Conservation (phyloP, 1,140 invertebrate genomes). For the Tetraneura akinire region DNA sequence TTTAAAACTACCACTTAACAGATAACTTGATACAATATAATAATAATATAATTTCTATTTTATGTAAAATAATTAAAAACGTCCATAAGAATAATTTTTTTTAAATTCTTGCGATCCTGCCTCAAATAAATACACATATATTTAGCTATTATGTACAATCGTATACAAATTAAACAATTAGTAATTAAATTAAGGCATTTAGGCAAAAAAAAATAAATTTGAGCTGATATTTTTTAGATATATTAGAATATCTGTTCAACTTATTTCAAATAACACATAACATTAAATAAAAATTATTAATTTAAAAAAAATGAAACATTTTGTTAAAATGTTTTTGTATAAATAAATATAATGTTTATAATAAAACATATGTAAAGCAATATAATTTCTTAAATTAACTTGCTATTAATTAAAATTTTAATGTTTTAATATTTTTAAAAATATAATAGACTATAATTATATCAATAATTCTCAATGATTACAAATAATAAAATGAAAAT, state of each 20-base stretch:
- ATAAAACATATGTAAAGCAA: constrained; percentile 1
- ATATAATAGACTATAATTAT: not conserved
- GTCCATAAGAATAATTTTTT: not conserved
- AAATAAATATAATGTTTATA: constrained; percentile 22
- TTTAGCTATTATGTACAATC: constrained; percentile 14
- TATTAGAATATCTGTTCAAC: not conserved
- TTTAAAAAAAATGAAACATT: not conserved
- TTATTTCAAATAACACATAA: not conserved
- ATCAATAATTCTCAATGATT: not conserved
- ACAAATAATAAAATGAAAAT: not conserved
- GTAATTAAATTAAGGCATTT: not conserved
- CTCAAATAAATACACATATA: constrained; percentile 16
- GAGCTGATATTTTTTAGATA: not conserved
- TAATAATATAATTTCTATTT: not conserved
- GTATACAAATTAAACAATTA: constrained; percentile 1
- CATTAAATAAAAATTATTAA: constrained; percentile 13
- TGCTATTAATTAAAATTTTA: constrained; percentile 1
- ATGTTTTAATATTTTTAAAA: constrained; percentile 10
- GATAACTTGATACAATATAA: not conserved
- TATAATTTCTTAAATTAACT: constrained; percentile 7
- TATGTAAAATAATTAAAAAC: constrained; percentile 10
- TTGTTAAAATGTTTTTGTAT: constrained; percentile 25
- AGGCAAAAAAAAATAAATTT: not conserved
- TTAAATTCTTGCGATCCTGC: not conserved
- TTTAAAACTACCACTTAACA: not conserved